phyloP scores from a whole-genome alignment of 92 coral and sea anemone species.

The Anthopleura xanthogrammica region DNA sequence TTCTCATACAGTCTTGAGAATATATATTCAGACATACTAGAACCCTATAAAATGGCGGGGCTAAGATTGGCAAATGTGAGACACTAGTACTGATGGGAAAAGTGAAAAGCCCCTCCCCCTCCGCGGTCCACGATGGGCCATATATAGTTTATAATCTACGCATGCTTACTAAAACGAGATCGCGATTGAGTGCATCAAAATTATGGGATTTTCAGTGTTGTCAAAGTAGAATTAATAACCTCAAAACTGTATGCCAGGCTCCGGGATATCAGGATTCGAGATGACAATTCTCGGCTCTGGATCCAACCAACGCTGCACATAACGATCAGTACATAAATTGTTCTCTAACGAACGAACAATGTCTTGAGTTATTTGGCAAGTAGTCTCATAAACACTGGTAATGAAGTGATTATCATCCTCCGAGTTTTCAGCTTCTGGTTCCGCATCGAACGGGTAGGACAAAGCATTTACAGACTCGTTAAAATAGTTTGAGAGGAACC shows the following conservation, averaged over 20 bases:
- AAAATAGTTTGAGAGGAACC: slow-evolving; percentile 34
- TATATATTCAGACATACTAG: too few species aligned
- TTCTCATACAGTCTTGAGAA: too few species aligned
- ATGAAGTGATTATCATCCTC: slow-evolving; percentile 25
- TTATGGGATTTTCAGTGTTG: too few species aligned
- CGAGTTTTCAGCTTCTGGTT: slow-evolving; percentile 25
- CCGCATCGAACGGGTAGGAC: slow-evolving; percentile 22
- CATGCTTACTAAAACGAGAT: too few species aligned
- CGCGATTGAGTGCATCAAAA: too few species aligned
- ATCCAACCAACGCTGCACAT: slow-evolving; percentile 9
- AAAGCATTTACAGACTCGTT: slow-evolving; percentile 23
- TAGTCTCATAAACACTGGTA: slow-evolving; percentile 15
- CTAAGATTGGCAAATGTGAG: too few species aligned
- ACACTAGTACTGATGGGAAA: too few species aligned
- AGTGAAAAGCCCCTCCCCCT: too few species aligned
- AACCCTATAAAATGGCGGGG: too few species aligned
- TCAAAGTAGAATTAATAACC: slow-evolving; percentile 4
- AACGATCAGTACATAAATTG: slow-evolving; percentile 10
- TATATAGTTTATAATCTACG: too few species aligned
- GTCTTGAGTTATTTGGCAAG: slow-evolving; percentile 14
- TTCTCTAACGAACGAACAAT: slow-evolving; percentile 3
- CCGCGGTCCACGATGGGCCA: too few species aligned
- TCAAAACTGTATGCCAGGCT: neutral
- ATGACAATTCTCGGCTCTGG: slow-evolving; percentile 4
- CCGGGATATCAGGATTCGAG: slow-evolving; percentile 8